Conservation (phyloP, 1,140 invertebrate species). For the Plectrocnemia conspersa region DNA sequence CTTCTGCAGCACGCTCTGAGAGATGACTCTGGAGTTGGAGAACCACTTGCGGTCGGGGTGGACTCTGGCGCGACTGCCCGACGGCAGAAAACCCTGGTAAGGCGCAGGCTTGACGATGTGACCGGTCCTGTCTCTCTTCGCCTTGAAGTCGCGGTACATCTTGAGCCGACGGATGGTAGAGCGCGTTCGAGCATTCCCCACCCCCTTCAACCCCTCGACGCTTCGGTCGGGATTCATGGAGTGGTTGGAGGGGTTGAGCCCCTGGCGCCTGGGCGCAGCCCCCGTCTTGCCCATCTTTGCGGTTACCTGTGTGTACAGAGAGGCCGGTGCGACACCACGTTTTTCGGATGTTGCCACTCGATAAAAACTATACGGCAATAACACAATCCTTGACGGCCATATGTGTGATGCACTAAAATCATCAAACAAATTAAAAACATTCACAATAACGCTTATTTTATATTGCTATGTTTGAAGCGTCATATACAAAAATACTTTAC, state of each 20-base stretch:
- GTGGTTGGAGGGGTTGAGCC: constrained; percentile 72
- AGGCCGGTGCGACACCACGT: constrained; percentile 14
- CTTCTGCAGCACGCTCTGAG: constrained; percentile 90
- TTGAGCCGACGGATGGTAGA: constrained; percentile 92
- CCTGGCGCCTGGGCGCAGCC: constrained; percentile 69
- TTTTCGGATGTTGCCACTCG: not conserved
- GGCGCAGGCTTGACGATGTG: constrained; percentile 93
- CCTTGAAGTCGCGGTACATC: constrained; percentile 97
- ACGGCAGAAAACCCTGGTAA: constrained; percentile 84
- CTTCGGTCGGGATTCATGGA: constrained; percentile 85
- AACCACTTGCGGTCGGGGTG: constrained; percentile 99
- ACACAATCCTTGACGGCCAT: too few species aligned
- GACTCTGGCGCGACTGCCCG: constrained; percentile 87
- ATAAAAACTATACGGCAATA: too few species aligned
- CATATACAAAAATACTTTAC: too few species aligned
- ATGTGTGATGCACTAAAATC: too few species aligned
- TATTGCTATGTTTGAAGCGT: too few species aligned
- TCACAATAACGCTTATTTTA: too few species aligned
- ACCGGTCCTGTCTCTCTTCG: constrained; percentile 84
- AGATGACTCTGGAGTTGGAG: constrained; percentile 87
- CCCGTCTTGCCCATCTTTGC: constrained; percentile 67
- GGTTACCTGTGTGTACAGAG: constrained; percentile 47
- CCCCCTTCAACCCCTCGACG: constrained; percentile 73
- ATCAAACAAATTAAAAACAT: too few species aligned
- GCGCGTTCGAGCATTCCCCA: constrained; percentile 79